Base-by-base conservation (phyloP, 2,797 vertebrate species). In the Syncerus caffer region DNA sequence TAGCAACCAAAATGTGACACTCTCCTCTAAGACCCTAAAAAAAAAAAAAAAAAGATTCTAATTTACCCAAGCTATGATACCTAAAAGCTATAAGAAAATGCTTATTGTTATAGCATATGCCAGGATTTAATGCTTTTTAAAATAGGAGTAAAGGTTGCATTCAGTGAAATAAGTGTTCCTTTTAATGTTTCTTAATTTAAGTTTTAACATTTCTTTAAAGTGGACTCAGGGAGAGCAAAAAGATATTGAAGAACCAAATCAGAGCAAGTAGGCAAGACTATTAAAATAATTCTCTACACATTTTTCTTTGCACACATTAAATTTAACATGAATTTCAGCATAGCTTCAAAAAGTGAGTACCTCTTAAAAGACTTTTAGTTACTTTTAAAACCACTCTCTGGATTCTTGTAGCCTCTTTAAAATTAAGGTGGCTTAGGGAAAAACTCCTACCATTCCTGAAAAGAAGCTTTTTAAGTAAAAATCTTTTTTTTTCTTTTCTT, bases 381-480 rank as follows among this genome's bases (percentile, higher is more conserved):
- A 87, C 95, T 96, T 93, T 96, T 90, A 92, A 76, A 93, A 71
- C 89, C 74, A 96, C 82, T 97, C 87, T 97, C 53, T 60, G 58
- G 47, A 42, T 98, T 94, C 95, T 95, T 86, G 53, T 17, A 97
- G 89, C 15, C 62, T 98, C 97, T 96, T 96, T 93, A 96, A 97
- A 95, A 98, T 97, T 96, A 97, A 96, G 96, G 74, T 96, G 58
- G 50, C 83, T 96, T 89, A 23, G 58, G 53, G 67, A 50, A 89
- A 91, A 98, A 89, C 50, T 96, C 57, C 45, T 95, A 90, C 86
- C n/a, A 90, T 93, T 92, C 47, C 50, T 96, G 85, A 92, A 98
- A 96, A 98, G 64, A 90, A 95, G 86, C 85, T 97, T 97, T 98
- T 97, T 92, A 97, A 97, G 92, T 92, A 95, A 97, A 94, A 97